A percentile compares a stretch with the other conserved stretches of the same genome.
These are phyloP conservation scores for Andrena trimmerana DNA, from an alignment of 2,888 invertebrate genomes.

Conservation along the genomic window DNA sequence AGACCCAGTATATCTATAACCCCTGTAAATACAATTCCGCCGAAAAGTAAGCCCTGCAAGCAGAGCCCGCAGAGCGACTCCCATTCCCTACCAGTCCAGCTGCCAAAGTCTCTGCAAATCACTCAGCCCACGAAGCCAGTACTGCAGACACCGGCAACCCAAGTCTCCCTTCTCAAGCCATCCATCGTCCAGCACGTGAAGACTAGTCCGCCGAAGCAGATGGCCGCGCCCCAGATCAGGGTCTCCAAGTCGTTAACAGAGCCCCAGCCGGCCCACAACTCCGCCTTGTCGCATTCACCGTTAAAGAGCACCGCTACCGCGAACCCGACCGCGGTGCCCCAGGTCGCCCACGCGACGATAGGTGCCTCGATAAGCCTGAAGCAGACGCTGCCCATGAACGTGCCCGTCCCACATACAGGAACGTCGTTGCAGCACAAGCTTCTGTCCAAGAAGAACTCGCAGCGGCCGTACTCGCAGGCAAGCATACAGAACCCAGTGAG, in stretches of 20 bases:
- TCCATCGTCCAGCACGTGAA: slow-evolving; percentile 73
- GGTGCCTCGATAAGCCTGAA: slow-evolving; percentile 70
- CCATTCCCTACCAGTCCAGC: slow-evolving; percentile 65
- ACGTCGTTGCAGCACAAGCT: slow-evolving; percentile 82
- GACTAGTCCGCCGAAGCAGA: slow-evolving; percentile 69
- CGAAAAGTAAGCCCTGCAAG: slow-evolving; percentile 70
- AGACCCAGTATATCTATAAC: slow-evolving; percentile 86
- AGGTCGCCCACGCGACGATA: slow-evolving; percentile 71
- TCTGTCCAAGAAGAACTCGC: slow-evolving; percentile 81
- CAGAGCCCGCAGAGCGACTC: slow-evolving; percentile 63
- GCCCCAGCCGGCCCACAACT: slow-evolving; percentile 79
- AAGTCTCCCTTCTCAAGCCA: slow-evolving; percentile 79
- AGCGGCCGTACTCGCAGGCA: slow-evolving; percentile 65
- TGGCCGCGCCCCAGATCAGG: slow-evolving; percentile 77
- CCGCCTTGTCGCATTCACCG: slow-evolving; percentile 71
- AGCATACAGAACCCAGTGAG: slow-evolving; percentile 63
- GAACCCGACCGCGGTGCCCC: slow-evolving; percentile 64
- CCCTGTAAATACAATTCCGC: slow-evolving; percentile 73
- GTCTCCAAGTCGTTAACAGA: slow-evolving; percentile 79
- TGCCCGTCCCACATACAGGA: slow-evolving; percentile 68
- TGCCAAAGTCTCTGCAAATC: slow-evolving; percentile 71
- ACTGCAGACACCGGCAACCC: slow-evolving; percentile 67
- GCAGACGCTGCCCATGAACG: slow-evolving; percentile 72
- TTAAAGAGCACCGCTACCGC: slow-evolving; percentile 65
- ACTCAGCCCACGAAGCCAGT: slow-evolving; percentile 65